These are phyloP conservation scores for Urophycis tenuis DNA, from an alignment of 2,797 vertebrate genomes.

Conservation along the genomic window DNA sequence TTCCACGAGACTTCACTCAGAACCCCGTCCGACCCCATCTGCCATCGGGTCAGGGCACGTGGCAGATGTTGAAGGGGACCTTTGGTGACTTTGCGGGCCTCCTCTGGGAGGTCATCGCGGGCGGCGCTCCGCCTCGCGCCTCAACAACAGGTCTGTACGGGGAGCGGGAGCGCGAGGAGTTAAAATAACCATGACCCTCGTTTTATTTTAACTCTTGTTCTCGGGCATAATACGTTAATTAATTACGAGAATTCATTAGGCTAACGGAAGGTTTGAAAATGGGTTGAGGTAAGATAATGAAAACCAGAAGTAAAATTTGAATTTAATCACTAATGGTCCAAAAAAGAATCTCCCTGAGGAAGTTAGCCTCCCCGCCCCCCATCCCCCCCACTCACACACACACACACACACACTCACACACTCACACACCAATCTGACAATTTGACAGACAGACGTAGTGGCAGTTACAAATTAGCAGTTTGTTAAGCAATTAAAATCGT, in stretches of 20 bases:
- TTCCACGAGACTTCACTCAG: constrained; percentile 45
- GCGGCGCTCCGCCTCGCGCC: background rate
- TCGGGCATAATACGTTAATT: constrained; percentile 34
- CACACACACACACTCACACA: background rate
- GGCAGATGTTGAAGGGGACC: constrained; percentile 49
- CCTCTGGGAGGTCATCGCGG: too few species aligned
- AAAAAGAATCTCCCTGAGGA: constrained; percentile 2
- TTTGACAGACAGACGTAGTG: background rate
- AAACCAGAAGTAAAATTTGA: constrained; percentile 19
- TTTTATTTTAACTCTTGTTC: constrained; percentile 20
- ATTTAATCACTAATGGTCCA: constrained; percentile 1
- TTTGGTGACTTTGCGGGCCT: background rate
- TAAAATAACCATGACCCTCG: constrained; percentile 27
- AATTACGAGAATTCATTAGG: constrained; percentile 44
- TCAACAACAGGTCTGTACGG: background rate
- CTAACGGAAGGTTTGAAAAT: constrained; percentile 34
- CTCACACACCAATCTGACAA: background rate
- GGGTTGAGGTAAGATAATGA: constrained; percentile 29
- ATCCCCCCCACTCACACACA: background rate
- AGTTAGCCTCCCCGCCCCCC: background rate
- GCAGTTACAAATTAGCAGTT: constrained; percentile 6
- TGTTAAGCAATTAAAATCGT: constrained; percentile 1
- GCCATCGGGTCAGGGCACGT: constrained; percentile 45
- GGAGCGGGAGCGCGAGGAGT: constrained; percentile 12
- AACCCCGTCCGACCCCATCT: constrained; percentile 59